phyloP scores from a whole-genome alignment of 2,797 vertebrate genomes.

The Artibeus jamaicensis region DNA sequence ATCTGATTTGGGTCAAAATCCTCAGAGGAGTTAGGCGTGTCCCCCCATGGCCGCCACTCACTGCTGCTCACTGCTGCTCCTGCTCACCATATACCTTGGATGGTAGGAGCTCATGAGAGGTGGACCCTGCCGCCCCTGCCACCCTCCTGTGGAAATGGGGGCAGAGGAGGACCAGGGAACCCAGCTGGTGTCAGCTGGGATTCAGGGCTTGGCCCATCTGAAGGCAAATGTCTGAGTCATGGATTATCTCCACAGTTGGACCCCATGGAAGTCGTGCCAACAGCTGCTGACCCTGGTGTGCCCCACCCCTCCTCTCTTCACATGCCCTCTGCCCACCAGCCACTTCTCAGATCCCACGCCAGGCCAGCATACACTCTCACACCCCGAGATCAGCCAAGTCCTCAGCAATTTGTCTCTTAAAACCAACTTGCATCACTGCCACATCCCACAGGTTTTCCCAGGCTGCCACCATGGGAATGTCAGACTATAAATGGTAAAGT shows the following conservation, averaged over 20 bases:
- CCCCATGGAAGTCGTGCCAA: background rate
- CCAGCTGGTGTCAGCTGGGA: background rate
- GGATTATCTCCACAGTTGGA: background rate
- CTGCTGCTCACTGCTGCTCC: background rate
- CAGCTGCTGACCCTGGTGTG: background rate
- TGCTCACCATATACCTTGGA: background rate
- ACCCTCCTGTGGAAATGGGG: background rate
- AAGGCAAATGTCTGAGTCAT: background rate
- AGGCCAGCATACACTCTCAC: background rate
- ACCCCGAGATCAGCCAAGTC: background rate
- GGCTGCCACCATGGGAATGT: rapidly evolving
- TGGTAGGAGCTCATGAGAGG: background rate
- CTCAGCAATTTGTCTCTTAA: background rate
- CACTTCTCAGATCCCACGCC: background rate
- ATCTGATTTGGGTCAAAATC: background rate
- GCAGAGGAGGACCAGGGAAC: background rate
- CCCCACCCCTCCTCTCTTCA: background rate
- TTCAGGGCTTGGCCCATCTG: background rate
- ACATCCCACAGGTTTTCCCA: background rate
- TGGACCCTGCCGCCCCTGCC: background rate
- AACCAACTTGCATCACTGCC: background rate
- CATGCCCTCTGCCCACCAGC: background rate
- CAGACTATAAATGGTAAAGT: background rate
- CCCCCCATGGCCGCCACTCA: background rate
- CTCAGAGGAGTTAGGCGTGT: background rate